phyloP scores from a whole-genome alignment of 2,888 invertebrate genomes.

The Dexiosoma caninum region DNA sequence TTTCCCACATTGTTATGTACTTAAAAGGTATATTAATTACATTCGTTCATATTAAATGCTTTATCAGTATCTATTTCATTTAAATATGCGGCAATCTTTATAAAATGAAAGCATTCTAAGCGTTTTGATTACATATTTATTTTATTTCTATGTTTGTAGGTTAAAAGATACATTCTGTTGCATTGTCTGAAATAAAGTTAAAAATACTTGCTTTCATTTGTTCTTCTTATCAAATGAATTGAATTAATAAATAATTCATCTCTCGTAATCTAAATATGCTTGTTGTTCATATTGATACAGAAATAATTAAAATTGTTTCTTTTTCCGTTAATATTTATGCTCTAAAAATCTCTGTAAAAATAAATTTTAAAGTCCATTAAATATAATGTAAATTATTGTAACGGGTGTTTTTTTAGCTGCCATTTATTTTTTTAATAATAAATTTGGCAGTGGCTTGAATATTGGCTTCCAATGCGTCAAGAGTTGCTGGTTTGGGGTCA shows the following conservation, averaged over 20 bases:
- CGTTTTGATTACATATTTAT: not conserved
- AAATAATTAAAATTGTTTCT: not conserved
- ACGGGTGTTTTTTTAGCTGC: too few relatives aligned
- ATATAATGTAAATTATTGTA: too few relatives aligned
- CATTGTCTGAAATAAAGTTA: conserved; percentile 4
- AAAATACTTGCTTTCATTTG: not conserved
- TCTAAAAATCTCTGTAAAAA: conserved; percentile 44
- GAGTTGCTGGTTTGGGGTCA: too few relatives aligned
- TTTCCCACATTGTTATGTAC: not conserved
- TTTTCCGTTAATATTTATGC: conserved; percentile 27
- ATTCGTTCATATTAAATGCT: too few relatives aligned
- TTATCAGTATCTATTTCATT: not conserved
- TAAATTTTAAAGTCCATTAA: too few relatives aligned
- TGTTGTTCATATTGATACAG: not conserved
- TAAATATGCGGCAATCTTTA: not conserved
- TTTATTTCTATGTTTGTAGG: conserved; percentile 35
- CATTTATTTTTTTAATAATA: too few relatives aligned
- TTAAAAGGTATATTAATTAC: not conserved
- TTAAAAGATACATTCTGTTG: not conserved
- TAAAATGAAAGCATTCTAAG: not conserved
- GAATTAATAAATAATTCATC: not conserved
- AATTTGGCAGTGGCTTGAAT: too few relatives aligned
- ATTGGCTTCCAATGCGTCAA: too few relatives aligned
- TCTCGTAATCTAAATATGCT: not conserved
- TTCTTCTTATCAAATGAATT: conserved; percentile 39